Evolutionary conservation across 2,113 vertebrate genomes (phyloP).

Genomic region (Rhombomys opimus): DNA sequence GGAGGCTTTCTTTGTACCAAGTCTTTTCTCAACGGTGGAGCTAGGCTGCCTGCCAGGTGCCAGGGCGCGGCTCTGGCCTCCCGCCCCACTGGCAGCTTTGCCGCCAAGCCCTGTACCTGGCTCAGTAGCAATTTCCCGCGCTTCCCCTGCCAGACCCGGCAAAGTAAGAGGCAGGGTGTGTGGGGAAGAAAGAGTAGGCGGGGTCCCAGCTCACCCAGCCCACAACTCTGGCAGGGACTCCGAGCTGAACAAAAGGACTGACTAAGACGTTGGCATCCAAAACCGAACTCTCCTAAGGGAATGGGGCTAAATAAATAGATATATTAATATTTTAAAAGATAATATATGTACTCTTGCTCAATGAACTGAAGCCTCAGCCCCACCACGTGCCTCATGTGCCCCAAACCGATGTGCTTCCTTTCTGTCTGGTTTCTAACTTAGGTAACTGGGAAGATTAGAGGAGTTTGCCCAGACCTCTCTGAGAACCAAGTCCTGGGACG

Average conservation of each 20-base stretch:
- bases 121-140: slow-evolving; percentile 64
- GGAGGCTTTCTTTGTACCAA: slow-evolving; percentile 77
- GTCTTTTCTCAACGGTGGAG: slow-evolving; percentile 76
- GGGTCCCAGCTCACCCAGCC: background rate
- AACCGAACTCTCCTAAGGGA: background rate
- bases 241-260: background rate
- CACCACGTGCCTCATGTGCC: no score
- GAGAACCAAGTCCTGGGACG: background rate
- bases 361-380: slow-evolving; percentile 5
- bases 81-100: slow-evolving; percentile 66
- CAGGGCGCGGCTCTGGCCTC: slow-evolving; percentile 71
- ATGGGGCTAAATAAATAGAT: background rate
- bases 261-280: background rate
- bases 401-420: background rate
- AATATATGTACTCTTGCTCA: background rate
- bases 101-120: slow-evolving; percentile 71
- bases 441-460: background rate
- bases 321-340: background rate
- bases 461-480: background rate
- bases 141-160: slow-evolving; percentile 65
- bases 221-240: background rate
- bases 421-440: background rate
- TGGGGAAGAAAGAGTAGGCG: background rate
- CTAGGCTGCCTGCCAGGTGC: slow-evolving; percentile 80
- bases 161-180: background rate